Conservation (phyloP, 1,140 invertebrate species). For the Geopemphigus sp. region DNA sequence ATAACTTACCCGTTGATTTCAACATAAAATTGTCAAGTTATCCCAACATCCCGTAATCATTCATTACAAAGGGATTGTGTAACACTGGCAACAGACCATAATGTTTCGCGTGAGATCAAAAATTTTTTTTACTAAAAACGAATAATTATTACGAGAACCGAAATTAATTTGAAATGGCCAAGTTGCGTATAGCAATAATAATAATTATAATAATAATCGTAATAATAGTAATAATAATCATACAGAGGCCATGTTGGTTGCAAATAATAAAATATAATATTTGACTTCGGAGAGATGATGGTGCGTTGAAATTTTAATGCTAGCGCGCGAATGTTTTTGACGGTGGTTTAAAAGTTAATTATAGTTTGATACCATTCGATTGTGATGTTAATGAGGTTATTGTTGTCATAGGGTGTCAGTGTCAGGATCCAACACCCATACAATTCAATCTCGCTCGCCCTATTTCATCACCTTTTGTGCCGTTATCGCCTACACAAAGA, state of each 20-base stretch:
- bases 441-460: conserved; percentile 3
- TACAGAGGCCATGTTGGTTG: not conserved
- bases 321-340: conserved; percentile 42
- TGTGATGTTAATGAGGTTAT: conserved; percentile 48
- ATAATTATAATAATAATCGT: not conserved
- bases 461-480: conserved; percentile 24
- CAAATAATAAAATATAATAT: not conserved
- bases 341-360: conserved; percentile 48
- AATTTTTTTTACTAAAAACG: not conserved
- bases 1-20: no score
- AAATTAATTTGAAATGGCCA: not conserved
- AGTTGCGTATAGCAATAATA: not conserved
- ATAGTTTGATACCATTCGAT: conserved; percentile 43
- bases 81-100: no score
- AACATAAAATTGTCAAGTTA: no score
- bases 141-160: not conserved
- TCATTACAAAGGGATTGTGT: not conserved
- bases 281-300: not conserved
- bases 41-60: no score
- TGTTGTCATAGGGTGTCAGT: conserved; percentile 43
- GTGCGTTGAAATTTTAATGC: conserved; percentile 27
- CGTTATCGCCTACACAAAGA: conserved; percentile 26
- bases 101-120: no score
- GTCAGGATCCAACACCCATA: conserved; percentile 35
- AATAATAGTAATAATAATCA: not conserved